A percentile compares a stretch with the other conserved stretches of the same genome.
These are phyloP conservation scores for Thripadectes ignobilis DNA, from an alignment of 2,797 vertebrate genomes.

Conservation along the genomic window DNA sequence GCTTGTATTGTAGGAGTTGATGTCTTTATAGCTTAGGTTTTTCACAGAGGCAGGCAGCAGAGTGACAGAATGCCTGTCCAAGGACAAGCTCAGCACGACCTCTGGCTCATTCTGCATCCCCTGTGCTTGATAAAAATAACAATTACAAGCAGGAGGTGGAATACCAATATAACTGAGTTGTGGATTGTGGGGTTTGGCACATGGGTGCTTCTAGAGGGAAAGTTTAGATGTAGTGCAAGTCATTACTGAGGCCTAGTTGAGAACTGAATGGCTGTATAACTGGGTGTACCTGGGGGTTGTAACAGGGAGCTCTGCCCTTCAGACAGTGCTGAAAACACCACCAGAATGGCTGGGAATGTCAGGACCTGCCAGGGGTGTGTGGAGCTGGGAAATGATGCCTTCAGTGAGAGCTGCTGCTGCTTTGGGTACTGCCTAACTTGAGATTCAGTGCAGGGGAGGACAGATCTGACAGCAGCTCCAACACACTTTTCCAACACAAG, in stretches of 20 bases:
- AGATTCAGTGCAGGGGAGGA: background rate
- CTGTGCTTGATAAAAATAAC: background rate
- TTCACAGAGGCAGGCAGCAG: background rate
- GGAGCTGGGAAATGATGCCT: background rate
- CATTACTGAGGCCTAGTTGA: background rate
- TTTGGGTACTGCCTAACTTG: background rate
- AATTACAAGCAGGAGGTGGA: background rate
- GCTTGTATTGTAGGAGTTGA: background rate
- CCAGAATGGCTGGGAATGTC: background rate
- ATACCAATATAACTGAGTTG: background rate
- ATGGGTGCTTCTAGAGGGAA: background rate
- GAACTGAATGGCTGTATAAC: background rate
- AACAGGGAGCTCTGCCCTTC: background rate
- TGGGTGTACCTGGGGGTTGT: background rate
- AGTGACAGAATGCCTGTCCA: background rate
- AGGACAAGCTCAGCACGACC: fast-evolving
- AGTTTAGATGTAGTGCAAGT: background rate
- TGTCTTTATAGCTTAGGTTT: background rate
- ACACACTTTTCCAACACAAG: background rate
- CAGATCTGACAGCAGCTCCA: background rate
- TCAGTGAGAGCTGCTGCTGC: background rate
- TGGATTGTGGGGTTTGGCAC: background rate
- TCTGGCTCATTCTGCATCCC: background rate
- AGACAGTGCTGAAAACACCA: background rate
- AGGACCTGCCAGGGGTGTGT: background rate